Percentiles rank a stretch among this genome's conserved stretches.
These are phyloP conservation scores for Pristis pectinata DNA, from an alignment of 2,797 vertebrate species.

Conservation along the genomic window DNA sequence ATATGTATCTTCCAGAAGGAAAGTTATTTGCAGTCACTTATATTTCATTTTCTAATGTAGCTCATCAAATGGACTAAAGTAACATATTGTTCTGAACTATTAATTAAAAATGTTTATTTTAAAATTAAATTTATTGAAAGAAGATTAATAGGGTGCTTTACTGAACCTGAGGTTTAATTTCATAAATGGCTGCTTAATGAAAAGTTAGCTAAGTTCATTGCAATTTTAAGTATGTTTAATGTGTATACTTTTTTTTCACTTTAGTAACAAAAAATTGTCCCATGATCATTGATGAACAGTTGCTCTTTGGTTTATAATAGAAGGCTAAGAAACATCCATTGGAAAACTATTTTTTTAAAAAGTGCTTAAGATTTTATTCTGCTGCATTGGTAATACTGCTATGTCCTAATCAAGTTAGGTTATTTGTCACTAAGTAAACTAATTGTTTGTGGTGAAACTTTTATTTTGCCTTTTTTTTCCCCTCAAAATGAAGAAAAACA, in stretches of 20 bases:
- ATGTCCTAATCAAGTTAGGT: background rate
- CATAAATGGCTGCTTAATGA: background rate
- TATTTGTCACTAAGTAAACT: background rate
- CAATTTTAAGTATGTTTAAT: background rate
- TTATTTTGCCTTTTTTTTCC: background rate
- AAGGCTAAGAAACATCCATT: background rate
- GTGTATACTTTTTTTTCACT: background rate
- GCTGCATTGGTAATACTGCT: background rate
- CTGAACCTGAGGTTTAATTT: background rate
- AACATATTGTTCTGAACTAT: background rate
- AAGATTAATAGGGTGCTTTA: background rate
- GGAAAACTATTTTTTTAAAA: background rate
- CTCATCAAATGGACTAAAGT: background rate
- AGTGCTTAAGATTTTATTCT: background rate
- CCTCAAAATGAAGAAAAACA: constrained; percentile 63
- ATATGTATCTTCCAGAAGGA: background rate
- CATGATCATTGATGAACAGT: background rate
- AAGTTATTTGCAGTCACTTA: background rate
- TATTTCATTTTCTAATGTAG: background rate
- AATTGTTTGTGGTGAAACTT: background rate
- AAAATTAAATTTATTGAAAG: background rate
- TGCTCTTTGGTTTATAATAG: background rate
- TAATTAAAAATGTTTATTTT: background rate
- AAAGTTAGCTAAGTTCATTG: background rate
- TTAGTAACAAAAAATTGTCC: background rate